Conservation (phyloP, 1,140 invertebrate genomes). For the Sinonovacula constricta region DNA sequence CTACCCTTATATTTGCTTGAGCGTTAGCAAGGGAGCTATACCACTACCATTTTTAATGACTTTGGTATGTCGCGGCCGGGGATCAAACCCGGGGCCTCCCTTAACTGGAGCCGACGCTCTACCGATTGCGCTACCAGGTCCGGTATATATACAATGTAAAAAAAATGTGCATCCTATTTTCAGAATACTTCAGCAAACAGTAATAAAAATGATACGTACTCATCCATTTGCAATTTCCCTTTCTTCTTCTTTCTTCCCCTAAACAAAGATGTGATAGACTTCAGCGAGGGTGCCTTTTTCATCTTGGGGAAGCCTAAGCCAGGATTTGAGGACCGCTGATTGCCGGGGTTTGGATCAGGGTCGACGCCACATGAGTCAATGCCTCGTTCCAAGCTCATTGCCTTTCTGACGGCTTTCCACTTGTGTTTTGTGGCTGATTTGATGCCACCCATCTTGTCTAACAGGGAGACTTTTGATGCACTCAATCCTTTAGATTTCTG, state of each 20-base stretch:
- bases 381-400: constrained; percentile 59
- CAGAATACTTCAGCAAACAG: too few relatives aligned
- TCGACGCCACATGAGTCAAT: constrained; percentile 19
- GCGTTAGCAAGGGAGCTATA: neutral
- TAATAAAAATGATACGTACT: too few relatives aligned
- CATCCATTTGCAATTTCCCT: constrained; percentile 31
- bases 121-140: too few relatives aligned
- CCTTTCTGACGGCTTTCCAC: neutral
- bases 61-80: neutral
- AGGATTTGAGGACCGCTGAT: constrained; percentile 6
- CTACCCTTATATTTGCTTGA: too few relatives aligned
- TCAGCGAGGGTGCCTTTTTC: constrained; percentile 56
- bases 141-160: too few relatives aligned
- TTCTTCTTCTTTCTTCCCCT: constrained; percentile 52
- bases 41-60: neutral
- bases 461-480: constrained; percentile 55
- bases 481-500: constrained; percentile 46
- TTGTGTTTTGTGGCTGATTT: neutral
- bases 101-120: too few relatives aligned
- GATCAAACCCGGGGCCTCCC: neutral
- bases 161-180: too few relatives aligned
- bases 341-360: neutral
- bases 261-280: constrained; percentile 56
- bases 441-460: constrained; percentile 32
- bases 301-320: constrained; percentile 21